A percentile compares a stretch with the other conserved stretches of the same genome.
phyloP scores from a whole-genome alignment of 2,888 invertebrate genomes.

The Pemphredon lugubris region DNA sequence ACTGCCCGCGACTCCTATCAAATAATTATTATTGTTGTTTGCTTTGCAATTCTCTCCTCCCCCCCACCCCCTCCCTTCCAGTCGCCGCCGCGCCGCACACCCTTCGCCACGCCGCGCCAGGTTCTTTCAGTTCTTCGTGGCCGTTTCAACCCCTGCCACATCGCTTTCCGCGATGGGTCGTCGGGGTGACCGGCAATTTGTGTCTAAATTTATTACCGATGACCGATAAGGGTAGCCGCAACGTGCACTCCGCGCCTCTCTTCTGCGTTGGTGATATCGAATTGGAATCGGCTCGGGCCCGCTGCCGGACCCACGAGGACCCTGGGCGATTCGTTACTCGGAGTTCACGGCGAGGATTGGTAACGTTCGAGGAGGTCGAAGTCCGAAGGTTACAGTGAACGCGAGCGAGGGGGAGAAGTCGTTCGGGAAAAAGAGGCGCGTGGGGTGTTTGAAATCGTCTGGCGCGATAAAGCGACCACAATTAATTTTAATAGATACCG shows the following conservation, averaged over 20 bases:
- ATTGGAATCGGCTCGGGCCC: slow-evolving; percentile 69
- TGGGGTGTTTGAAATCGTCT: too few relatives aligned
- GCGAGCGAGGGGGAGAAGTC: too few relatives aligned
- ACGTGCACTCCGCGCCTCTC: slow-evolving; percentile 26
- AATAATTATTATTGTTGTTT: slow-evolving; percentile 82
- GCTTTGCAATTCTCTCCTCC: slow-evolving; percentile 71
- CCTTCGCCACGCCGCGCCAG: too few relatives aligned
- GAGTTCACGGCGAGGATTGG: slow-evolving; percentile 31
- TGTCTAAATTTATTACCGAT: slow-evolving; percentile 80
- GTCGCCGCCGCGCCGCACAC: too few relatives aligned
- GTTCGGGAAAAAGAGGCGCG: too few relatives aligned
- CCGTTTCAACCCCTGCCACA: slow-evolving; percentile 15
- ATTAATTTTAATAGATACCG: too few relatives aligned
- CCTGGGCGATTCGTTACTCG: background rate
- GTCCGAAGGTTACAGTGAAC: slow-evolving; percentile 26
- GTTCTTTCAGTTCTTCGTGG: too few relatives aligned
- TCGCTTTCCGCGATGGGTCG: slow-evolving; percentile 54
- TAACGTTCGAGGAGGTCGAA: slow-evolving; percentile 34
- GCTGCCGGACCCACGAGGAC: background rate
- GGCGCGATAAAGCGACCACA: too few relatives aligned
- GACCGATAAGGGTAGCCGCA: slow-evolving; percentile 72
- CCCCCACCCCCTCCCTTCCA: background rate
- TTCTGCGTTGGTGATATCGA: slow-evolving; percentile 67
- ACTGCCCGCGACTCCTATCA: slow-evolving; percentile 68
- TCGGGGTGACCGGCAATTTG: slow-evolving; percentile 76